Base-by-base conservation (phyloP, 2,797 vertebrate genomes). In the Ciconia nigra region DNA sequence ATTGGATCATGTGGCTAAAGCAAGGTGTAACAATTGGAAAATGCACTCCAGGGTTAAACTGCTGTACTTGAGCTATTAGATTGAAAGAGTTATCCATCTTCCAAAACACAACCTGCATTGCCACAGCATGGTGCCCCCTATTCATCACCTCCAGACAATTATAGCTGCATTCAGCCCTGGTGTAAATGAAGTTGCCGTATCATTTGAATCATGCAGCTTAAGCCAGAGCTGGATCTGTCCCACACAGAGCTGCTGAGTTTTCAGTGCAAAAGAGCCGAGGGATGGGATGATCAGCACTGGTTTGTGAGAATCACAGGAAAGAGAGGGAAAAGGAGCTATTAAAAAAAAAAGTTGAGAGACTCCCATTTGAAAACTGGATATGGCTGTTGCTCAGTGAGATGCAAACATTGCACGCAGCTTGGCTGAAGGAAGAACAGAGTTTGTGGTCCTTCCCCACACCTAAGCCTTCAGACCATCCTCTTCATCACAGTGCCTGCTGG, bases 331-430 rank as follows among this genome's bases (percentile, higher is more conserved):
- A 71, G 13, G 12, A 39, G 9, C 3, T 6, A 6, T 54, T 57
- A 14, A 37, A 70, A 51, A 42, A 7, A 19, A 10, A 18, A 13
- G 3, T 47, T 24, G 22, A 1, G 5, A 83, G 17, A 31, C 17
- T 57, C 46, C 24, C 24, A 26, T 47, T 47, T 47, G 63, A 66
- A 83, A 83, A 54, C 10, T n/a, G 42, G 42, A 44, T 18, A 5
- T 8, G 9, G 6, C 5, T 69, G 49, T 22, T 44, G 21, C 21
- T 83, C 14, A 8, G 28, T 8, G 55, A 42, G 21, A 46, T 11
- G 42, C 18, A 69, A 42, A 33, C 5, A 11, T 8, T 19, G 13
- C 74, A 35, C 0, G 0, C 26, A 22, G 49, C 10, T 87, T 22
- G 55, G 37, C 21, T 0, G 4, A 52, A 52, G 46, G 28, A 44